Evolutionary conservation across 2,113 vertebrate genomes (phyloP).

Genomic region (Neodontobutis hainanensis): DNA sequence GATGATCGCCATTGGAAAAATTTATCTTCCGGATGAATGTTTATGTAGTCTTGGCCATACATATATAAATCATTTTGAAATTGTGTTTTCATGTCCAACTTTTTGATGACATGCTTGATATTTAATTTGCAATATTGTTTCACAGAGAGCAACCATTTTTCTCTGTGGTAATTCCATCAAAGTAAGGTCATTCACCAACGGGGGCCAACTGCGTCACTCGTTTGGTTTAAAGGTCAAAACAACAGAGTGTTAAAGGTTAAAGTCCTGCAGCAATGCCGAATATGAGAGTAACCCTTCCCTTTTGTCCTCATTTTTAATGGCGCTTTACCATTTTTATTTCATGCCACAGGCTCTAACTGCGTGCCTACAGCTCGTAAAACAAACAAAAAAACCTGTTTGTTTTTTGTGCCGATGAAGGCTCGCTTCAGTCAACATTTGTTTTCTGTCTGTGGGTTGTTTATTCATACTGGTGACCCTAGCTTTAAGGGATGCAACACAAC

Average conservation of each 20-base stretch:
- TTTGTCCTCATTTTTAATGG: slow-evolving; percentile 35
- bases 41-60: not conserved
- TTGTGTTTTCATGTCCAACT: slow-evolving; percentile 7
- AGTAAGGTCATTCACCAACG: slow-evolving; percentile 73
- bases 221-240: slow-evolving; percentile 74
- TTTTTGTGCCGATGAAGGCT: slow-evolving; percentile 37
- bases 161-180: slow-evolving; percentile 73
- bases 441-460: slow-evolving; percentile 47
- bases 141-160: slow-evolving; percentile 42
- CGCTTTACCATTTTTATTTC: slow-evolving; percentile 33
- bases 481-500: slow-evolving; percentile 53
- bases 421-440: slow-evolving; percentile 44
- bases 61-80: slow-evolving; percentile 25
- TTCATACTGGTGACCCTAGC: slow-evolving; percentile 48
- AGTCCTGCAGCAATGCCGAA: slow-evolving; percentile 56
- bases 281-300: slow-evolving; percentile 13
- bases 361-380: slow-evolving; percentile 24
- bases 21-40: slow-evolving; percentile 5
- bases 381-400: slow-evolving; percentile 8
- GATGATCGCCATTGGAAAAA: not conserved
- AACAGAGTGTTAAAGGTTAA: slow-evolving; percentile 70
- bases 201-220: slow-evolving; percentile 58
- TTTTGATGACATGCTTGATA: slow-evolving; percentile 8
- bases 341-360: slow-evolving; percentile 22
- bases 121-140: slow-evolving; percentile 50